Conservation (phyloP, 2,113 vertebrate genomes). For the Spilogale gracilis region DNA sequence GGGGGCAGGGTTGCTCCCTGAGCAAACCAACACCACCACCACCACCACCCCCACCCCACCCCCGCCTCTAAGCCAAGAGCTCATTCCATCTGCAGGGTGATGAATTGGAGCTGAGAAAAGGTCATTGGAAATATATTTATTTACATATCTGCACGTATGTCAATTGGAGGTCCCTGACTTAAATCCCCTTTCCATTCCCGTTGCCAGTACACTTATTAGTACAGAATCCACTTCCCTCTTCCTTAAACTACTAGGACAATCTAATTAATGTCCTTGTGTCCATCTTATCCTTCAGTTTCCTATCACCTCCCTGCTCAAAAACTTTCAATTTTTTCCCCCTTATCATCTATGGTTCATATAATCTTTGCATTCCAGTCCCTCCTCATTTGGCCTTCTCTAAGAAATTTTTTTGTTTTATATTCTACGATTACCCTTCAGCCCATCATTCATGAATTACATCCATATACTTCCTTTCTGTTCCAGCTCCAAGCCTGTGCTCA, state of each 20-base stretch:
- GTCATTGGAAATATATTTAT: not conserved
- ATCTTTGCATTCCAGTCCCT: not conserved
- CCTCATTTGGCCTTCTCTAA: not conserved
- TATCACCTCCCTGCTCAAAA: not conserved
- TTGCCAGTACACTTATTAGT: not conserved
- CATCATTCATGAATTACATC: not conserved
- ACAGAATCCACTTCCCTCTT: not conserved
- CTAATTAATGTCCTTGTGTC: not conserved
- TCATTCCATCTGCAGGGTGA: not conserved
- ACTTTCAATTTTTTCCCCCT: not conserved
- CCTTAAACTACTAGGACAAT: not conserved
- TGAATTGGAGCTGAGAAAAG: not conserved
- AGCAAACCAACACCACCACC: not conserved
- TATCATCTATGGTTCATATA: not conserved
- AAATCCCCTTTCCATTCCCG: not conserved
- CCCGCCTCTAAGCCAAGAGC: not conserved
- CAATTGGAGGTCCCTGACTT: not conserved
- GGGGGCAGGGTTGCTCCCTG: slow-evolving; percentile 31
- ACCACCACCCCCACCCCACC: no score
- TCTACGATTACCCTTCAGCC: not conserved
- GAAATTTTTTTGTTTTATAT: slow-evolving; percentile 30
- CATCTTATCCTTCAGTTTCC: not conserved
- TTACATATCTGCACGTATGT: not conserved
- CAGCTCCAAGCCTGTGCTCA: not conserved
- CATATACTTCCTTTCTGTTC: not conserved